A percentile compares a stretch with the other conserved stretches of the same genome.
Conservation (phyloP, 2,113 vertebrate species). For the Hyperoodon ampullatus region DNA sequence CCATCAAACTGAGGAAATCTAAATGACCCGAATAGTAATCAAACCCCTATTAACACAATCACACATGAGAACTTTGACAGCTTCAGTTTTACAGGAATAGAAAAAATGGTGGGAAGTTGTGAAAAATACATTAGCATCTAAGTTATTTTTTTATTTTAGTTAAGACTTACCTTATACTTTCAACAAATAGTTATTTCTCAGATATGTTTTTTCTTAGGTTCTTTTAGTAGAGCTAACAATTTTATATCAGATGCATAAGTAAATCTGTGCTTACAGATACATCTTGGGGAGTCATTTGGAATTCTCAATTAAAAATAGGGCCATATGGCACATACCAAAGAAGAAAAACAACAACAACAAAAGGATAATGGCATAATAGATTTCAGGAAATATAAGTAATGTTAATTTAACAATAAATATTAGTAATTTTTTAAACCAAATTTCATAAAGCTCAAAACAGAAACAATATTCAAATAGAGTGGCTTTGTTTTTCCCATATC, state of each 20-base stretch:
- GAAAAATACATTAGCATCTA: constrained; percentile 54
- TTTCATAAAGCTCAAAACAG: background rate
- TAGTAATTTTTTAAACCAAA: background rate
- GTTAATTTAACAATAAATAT: constrained; percentile 40
- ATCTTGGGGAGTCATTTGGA: background rate
- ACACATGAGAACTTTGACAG: constrained; percentile 42
- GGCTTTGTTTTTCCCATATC: constrained; percentile 4
- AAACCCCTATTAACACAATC: constrained; percentile 63
- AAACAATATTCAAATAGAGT: background rate
- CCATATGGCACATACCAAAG: background rate
- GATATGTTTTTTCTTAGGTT: constrained; percentile 38
- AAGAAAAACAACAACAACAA: background rate
- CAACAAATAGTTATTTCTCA: constrained; percentile 21
- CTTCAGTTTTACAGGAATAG: constrained; percentile 38
- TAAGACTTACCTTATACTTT: constrained; percentile 37
- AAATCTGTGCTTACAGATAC: constrained; percentile 36
- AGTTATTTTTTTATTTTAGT: constrained; percentile 15
- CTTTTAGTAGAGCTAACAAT: constrained; percentile 40
- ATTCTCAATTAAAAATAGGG: constrained; percentile 41
- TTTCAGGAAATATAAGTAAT: constrained; percentile 17
- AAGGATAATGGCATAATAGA: background rate
- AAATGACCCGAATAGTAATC: constrained; percentile 50
- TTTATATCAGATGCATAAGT: constrained; percentile 41
- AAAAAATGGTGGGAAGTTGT: constrained; percentile 23
- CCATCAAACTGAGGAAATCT: constrained; percentile 65